These are phyloP conservation scores for Rhinatrema bivittatum DNA, from an alignment of 2,797 vertebrate genomes.

Conservation along the genomic window DNA sequence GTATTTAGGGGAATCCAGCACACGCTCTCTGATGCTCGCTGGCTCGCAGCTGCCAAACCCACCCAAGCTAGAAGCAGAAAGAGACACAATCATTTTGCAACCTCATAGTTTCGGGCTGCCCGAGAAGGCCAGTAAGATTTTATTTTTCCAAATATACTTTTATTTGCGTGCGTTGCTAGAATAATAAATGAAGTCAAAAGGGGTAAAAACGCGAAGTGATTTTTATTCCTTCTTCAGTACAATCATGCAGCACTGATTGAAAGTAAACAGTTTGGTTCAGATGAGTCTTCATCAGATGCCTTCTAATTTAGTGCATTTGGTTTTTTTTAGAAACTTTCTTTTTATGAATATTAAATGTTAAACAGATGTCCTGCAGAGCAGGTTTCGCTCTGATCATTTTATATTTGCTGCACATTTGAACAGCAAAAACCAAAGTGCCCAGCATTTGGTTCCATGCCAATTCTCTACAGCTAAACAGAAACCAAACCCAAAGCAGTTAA, in stretches of 20 bases:
- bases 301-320: slow-evolving; percentile 31
- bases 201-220: no score
- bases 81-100: not conserved
- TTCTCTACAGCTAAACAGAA: no score
- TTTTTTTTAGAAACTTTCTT: slow-evolving; percentile 17
- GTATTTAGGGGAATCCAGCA: slow-evolving; percentile 32
- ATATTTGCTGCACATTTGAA: slow-evolving; percentile 28
- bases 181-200: slow-evolving; percentile 24
- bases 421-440: not conserved
- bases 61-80: not conserved
- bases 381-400: slow-evolving; percentile 4
- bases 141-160: no score
- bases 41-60: not conserved
- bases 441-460: no score
- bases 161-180: not conserved
- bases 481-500: no score
- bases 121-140: no score
- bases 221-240: not conserved
- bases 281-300: slow-evolving; percentile 8
- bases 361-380: slow-evolving; percentile 22
- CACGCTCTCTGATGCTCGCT: slow-evolving; percentile 18
- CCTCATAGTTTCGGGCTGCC: not conserved
- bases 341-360: slow-evolving; percentile 25
- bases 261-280: not conserved
- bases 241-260: not conserved